A percentile compares a stretch with the other conserved stretches of the same genome.
These are phyloP conservation scores for Miichthys miiuy DNA, from an alignment of 2,797 vertebrate genomes.

Conservation along the genomic window DNA sequence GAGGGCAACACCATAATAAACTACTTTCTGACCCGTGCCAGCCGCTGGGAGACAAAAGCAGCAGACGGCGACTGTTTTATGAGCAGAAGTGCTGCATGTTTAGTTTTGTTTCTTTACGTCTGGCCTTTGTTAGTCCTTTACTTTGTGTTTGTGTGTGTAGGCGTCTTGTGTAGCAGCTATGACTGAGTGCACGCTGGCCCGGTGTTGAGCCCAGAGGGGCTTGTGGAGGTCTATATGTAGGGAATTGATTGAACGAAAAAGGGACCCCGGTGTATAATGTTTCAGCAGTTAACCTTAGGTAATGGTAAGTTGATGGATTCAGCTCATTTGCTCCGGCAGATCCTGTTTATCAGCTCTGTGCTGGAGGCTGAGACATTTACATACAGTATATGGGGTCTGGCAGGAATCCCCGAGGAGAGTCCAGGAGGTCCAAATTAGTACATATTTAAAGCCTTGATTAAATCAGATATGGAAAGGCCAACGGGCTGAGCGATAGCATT, in stretches of 20 bases:
- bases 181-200: conserved; percentile 34
- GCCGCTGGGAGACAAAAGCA: conserved; percentile 37
- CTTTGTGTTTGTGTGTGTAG: conserved; percentile 29
- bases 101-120: conserved; percentile 38
- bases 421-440: conserved; percentile 13
- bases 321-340: conserved; percentile 58
- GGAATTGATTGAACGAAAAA: conserved; percentile 67
- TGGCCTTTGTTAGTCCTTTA: conserved; percentile 22
- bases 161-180: conserved; percentile 17
- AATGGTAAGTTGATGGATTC: conserved; percentile 68
- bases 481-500: background rate
- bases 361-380: conserved; percentile 55
- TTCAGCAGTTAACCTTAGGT: conserved; percentile 70
- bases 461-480: background rate
- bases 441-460: conserved; percentile 27
- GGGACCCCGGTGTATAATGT: conserved; percentile 64
- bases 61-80: conserved; percentile 15
- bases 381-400: conserved; percentile 6
- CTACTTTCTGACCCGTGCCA: conserved; percentile 37
- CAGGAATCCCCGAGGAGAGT: background rate
- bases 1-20: conserved; percentile 40
- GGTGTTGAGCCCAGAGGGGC: conserved; percentile 49
- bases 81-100: conserved; percentile 32
- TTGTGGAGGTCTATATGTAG: conserved; percentile 62
- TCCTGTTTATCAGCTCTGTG: conserved; percentile 57